Evolutionary conservation across 2,888 invertebrate genomes (phyloP).

Genomic region (Andrena praecox): DNA sequence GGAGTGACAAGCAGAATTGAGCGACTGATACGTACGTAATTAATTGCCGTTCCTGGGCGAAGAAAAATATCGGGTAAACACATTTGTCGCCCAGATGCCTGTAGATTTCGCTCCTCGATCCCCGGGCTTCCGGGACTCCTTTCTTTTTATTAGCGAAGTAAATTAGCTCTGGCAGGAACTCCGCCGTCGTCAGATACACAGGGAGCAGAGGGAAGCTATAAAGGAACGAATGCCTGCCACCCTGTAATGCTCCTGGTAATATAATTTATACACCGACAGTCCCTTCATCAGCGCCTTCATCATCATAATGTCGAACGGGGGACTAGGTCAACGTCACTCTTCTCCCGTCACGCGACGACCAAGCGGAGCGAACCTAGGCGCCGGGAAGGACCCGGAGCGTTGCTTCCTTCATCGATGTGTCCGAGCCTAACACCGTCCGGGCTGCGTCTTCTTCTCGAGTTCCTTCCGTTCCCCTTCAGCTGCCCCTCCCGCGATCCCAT

Average conservation of each 20-base stretch:
- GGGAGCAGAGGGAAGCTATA: too few relatives aligned
- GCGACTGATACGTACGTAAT: neutral
- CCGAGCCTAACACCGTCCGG: neutral
- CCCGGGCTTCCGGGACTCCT: slow-evolving; percentile 52
- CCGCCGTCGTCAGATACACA: too few relatives aligned
- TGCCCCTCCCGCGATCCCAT: slow-evolving; percentile 34
- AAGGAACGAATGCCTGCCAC: too few relatives aligned
- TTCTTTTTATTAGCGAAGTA: neutral
- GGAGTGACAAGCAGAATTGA: neutral
- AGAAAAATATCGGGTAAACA: slow-evolving; percentile 11
- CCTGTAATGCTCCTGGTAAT: too few relatives aligned
- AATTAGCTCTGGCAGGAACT: too few relatives aligned
- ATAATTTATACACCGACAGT: too few relatives aligned
- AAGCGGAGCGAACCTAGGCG: too few relatives aligned
- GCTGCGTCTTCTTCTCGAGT: slow-evolving; percentile 41
- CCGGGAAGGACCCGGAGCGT: too few relatives aligned
- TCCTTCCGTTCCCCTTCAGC: slow-evolving; percentile 38
- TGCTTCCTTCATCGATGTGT: neutral
- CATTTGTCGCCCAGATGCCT: slow-evolving; percentile 18
- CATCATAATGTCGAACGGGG: too few relatives aligned
- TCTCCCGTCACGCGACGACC: too few relatives aligned
- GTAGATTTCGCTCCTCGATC: slow-evolving; percentile 50
- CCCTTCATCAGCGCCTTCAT: too few relatives aligned
- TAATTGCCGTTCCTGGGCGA: neutral
- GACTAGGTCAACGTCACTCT: too few relatives aligned